Evolutionary conservation across 2,888 invertebrate species (phyloP).

Genomic region (Oligia strigilis): DNA sequence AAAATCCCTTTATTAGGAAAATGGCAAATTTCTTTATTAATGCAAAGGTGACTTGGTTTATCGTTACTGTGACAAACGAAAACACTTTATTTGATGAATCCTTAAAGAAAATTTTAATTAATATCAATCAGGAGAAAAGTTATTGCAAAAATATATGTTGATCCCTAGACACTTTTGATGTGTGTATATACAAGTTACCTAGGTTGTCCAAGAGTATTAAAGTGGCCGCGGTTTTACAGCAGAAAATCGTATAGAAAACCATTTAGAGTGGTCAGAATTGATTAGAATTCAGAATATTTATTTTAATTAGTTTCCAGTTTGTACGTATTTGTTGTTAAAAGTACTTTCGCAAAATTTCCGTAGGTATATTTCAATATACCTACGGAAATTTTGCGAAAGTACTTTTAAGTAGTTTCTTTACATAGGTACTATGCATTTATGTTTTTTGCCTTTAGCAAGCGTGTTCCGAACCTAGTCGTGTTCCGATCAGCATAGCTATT

Average conservation of each 20-base stretch:
- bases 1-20: no score
- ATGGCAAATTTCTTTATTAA: no score
- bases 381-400: background rate
- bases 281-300: background rate
- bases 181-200: background rate
- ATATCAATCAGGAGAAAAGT: no score
- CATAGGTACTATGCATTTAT: background rate
- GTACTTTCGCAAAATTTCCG: no score
- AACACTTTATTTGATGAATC: no score
- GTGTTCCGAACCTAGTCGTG: background rate
- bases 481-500: background rate
- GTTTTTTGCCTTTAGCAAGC: background rate
- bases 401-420: background rate
- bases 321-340: background rate
- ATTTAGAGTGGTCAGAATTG: background rate
- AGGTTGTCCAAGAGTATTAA: conserved; percentile 5
- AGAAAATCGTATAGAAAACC: background rate
- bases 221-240: background rate
- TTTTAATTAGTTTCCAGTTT: background rate
- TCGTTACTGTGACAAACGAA: no score
- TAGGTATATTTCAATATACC: no score
- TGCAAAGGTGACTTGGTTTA: no score
- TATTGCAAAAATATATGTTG: no score
- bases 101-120: no score
- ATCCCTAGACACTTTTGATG: no score